phyloP scores from a whole-genome alignment of 2,888 invertebrate genomes.

The Laspeyria flexula region DNA sequence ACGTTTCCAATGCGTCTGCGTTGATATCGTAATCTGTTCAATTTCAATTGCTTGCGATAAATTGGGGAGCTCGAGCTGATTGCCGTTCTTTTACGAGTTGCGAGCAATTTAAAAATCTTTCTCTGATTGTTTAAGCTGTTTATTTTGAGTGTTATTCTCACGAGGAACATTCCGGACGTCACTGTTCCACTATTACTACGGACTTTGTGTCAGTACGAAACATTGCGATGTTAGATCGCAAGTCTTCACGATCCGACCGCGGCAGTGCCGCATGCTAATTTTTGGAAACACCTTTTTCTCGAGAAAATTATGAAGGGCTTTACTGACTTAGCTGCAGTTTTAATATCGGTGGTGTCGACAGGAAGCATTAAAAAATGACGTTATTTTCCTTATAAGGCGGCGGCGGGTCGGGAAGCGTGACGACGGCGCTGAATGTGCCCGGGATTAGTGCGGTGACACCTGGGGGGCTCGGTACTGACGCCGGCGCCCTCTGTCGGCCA shows the following conservation, averaged over 20 bases:
- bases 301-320: constrained; percentile 11
- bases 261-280: too few relatives aligned
- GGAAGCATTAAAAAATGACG: constrained; percentile 2
- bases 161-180: not conserved
- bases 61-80: constrained; percentile 10
- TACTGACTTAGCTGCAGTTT: constrained; percentile 14
- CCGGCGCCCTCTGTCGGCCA: too few relatives aligned
- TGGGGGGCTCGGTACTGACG: too few relatives aligned
- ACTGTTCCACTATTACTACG: not conserved
- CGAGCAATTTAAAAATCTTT: constrained; percentile 10
- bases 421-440: constrained; percentile 4
- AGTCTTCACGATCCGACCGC: too few relatives aligned
- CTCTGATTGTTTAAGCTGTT: constrained; percentile 6
- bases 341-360: constrained; percentile 10
- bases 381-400: constrained; percentile 6
- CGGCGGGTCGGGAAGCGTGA: not conserved
- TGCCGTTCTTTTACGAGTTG: constrained; percentile 16
- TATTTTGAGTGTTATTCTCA: not conserved
- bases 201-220: not conserved
- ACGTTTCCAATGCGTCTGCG: constrained; percentile 8
- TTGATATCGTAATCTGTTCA: constrained; percentile 11
- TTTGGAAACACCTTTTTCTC: constrained; percentile 4
- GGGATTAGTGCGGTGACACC: constrained; percentile 30
- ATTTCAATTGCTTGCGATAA: constrained; percentile 18
- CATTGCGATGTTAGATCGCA: too few relatives aligned